phyloP scores from a whole-genome alignment of 2,797 vertebrate genomes.

The Sciurus carolinensis region DNA sequence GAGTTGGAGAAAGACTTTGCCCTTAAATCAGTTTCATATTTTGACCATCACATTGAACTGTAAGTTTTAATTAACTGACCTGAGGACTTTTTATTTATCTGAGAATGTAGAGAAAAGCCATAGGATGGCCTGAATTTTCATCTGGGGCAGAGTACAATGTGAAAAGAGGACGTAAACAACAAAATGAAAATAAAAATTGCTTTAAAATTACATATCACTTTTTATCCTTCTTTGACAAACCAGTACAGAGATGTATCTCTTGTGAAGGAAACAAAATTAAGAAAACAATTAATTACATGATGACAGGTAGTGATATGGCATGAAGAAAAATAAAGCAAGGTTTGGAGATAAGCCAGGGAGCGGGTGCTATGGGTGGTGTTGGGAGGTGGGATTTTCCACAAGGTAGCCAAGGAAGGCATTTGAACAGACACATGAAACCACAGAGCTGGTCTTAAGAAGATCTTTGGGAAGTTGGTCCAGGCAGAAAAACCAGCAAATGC shows the following conservation, averaged over 20 bases:
- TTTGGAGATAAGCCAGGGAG: neutral
- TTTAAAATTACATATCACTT: constrained; percentile 39
- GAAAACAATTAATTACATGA: neutral
- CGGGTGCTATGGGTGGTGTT: neutral
- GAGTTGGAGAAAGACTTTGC: neutral
- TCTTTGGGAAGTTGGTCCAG: neutral
- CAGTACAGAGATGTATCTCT: constrained; percentile 20
- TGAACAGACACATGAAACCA: neutral
- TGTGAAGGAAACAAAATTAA: constrained; percentile 42
- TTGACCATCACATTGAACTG: neutral
- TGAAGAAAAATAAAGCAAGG: constrained; percentile 41
- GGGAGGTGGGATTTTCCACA: neutral
- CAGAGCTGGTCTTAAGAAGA: neutral
- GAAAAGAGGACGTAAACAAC: neutral
- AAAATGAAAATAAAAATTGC: constrained; percentile 39
- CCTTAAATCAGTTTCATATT: constrained; percentile 16
- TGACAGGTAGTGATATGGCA: neutral
- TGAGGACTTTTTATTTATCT: neutral
- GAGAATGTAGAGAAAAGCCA: neutral
- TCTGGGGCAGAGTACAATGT: neutral
- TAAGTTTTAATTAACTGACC: constrained; percentile 45
- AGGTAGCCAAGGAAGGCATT: constrained; percentile 3
- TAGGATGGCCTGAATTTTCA: constrained; percentile 26
- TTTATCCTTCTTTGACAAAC: constrained; percentile 53
- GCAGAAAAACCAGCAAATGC: neutral